Evolutionary conservation across 2,888 invertebrate genomes (phyloP), one percentile per base, ranked within the genome.

Genomic region (Busseola fusca): DNA sequence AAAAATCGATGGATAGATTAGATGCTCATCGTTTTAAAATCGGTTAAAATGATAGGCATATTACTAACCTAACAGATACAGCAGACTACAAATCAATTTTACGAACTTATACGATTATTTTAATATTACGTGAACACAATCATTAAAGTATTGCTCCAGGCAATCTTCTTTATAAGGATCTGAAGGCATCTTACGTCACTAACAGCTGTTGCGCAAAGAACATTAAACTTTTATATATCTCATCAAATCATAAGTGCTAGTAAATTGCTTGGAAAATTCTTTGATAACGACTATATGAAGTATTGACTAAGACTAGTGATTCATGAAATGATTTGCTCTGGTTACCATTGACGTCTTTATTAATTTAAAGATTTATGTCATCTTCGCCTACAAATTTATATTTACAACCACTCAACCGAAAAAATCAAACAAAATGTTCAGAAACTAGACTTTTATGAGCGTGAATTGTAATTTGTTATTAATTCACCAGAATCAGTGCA

Each of bases 401-500:
- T 76, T 69, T 74, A 65, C 69, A 1, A 40, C 10, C 56, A 25
- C 37, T 6, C 3, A 58, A 66, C 34, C 58, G 18, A 45, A 18
- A 45, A 59, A 37, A 21, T 10, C 21, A 74, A 66, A 56, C 34
- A 63, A 69, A 69, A 74, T 42, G 34, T 62, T 37, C 10, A 18
- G 2, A 0, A 12, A 18, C 57, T 65, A n/a, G 56, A 74, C 82
- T 85, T 65, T 56, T 18, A 27, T 50, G 30, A 57, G 70, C 45
- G 84, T 84, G 85, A 81, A 79, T 75, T 50, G 67, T 78, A 81
- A 50, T 81, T 84, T 81, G 84, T 78, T 7, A 40, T 62, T 56
- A 21, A 60, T 73, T 83, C 69, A 74, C 65, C 62, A 77, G 83
- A 88, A 85, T 86, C 83, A 85, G 69, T 78, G 72, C 78, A 73